These are phyloP conservation scores for Mesocentrotus franciscanus DNA, from an alignment of 53 echinoderm and acorn worm genomes.

Conservation along the genomic window DNA sequence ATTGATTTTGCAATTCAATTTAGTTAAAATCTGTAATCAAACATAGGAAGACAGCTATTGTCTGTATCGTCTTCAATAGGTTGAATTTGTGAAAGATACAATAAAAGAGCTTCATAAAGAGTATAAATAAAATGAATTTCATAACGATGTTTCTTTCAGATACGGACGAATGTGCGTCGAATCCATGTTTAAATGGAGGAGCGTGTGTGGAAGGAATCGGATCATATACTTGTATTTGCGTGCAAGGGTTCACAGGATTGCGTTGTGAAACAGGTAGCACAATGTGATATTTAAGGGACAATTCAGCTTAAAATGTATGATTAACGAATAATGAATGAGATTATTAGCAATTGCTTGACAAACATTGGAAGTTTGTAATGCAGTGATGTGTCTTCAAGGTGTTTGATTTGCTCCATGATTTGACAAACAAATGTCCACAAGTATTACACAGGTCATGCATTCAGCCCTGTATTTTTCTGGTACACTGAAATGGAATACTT, in stretches of 20 bases:
- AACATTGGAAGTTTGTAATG: neutral
- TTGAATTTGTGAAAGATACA: too few relatives aligned
- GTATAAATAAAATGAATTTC: too few relatives aligned
- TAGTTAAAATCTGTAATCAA: too few relatives aligned
- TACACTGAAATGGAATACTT: too few relatives aligned
- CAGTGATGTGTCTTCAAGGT: neutral
- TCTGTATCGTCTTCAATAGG: too few relatives aligned
- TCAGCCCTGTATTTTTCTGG: too few relatives aligned
- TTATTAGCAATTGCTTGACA: neutral
- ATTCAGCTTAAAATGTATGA: neutral
- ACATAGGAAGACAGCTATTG: too few relatives aligned
- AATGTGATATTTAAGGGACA: neutral
- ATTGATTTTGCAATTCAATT: too few relatives aligned
- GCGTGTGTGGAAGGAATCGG: neutral
- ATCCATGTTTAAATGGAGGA: slow-evolving; percentile 45
- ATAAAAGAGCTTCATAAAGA: too few relatives aligned
- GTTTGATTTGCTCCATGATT: too few relatives aligned
- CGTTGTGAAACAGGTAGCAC: slow-evolving; percentile 48
- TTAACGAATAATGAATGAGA: neutral
- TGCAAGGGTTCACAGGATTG: slow-evolving; percentile 1
- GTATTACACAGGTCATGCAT: too few relatives aligned
- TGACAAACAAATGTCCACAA: too few relatives aligned
- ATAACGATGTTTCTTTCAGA: neutral
- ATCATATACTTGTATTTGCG: neutral
- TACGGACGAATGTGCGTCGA: neutral